These are phyloP conservation scores for Hypomecis atomaria DNA, from an alignment of 2,888 invertebrate genomes.

Conservation along the genomic window DNA sequence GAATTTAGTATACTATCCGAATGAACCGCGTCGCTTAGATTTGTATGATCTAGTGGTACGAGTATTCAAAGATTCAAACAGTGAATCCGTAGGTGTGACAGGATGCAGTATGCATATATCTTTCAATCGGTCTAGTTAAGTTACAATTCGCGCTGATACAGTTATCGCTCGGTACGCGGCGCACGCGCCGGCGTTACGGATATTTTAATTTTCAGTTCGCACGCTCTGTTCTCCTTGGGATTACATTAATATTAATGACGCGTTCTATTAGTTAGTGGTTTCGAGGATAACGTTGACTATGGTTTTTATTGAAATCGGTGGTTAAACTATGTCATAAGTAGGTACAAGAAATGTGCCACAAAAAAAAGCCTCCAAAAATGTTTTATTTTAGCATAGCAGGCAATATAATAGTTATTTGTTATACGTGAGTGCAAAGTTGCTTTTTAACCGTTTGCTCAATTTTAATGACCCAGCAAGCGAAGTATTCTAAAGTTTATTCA, in stretches of 20 bases:
- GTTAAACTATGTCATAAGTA: too few relatives aligned
- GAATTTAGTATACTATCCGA: too few relatives aligned
- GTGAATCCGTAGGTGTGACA: neutral
- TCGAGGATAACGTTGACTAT: slow-evolving; percentile 35
- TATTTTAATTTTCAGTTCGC: slow-evolving; percentile 82
- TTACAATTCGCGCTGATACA: slow-evolving; percentile 31
- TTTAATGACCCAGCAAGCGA: too few relatives aligned
- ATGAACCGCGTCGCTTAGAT: too few relatives aligned
- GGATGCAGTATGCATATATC: slow-evolving; percentile 7
- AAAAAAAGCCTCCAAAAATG: too few relatives aligned
- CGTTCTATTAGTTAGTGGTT: slow-evolving; percentile 30
- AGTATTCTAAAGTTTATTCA: too few relatives aligned
- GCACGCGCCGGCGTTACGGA: slow-evolving; percentile 71
- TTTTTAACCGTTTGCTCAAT: too few relatives aligned
- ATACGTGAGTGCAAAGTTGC: too few relatives aligned
- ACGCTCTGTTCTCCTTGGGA: slow-evolving; percentile 72
- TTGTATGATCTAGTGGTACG: too few relatives aligned
- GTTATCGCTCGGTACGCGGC: slow-evolving; percentile 56
- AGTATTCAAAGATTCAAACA: neutral
- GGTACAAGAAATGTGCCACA: too few relatives aligned
- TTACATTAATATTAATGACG: slow-evolving; percentile 74
- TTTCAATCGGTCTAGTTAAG: slow-evolving; percentile 23
- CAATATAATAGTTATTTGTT: too few relatives aligned
- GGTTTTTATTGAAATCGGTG: slow-evolving; percentile 33
- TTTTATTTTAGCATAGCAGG: too few relatives aligned